Base-by-base conservation (phyloP, 2,888 invertebrate species). In the Lycia hirtaria region DNA sequence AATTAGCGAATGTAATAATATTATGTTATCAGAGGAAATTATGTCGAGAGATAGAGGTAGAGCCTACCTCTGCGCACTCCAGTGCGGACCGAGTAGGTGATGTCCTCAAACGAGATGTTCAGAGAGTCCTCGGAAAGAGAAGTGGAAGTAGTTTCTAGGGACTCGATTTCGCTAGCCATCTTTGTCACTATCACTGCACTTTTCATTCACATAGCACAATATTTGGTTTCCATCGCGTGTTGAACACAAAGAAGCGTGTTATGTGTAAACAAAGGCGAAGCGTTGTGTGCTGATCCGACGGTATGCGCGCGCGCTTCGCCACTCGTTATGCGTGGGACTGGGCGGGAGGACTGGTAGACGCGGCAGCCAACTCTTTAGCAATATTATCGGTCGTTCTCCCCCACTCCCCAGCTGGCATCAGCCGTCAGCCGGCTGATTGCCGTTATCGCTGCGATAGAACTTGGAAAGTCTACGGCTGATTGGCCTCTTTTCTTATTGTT, bases 51-150 rank as follows among this genome's bases (percentile, higher is more conserved):
- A n/a, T 19, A 17, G 30, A 26, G 45, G 43, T 49, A 56, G 26
- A 28, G 19, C 1, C 20, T n/a, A 95, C 95, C 93, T 89, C 88
- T 87, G 65, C 80, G 85, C 60, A 94, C 72, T 59, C 94, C 93
- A 67, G 93, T 92, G 60, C 93, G 92, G 6, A 96, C 95, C 17
- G 91, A 91, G 78, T 95, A 96, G 41, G 92, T 93, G 57, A 96
- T 82, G 72, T 95, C 93, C 73, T 93, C 91, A 77, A 96, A 96
- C 62, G 94, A 93, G 67, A 96, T 92, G 75, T 95, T 93, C 43
- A 95, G 88, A 20, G 93, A 80, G 66, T 90, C 88, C 66, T 90
- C 91, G 1, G 81, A 76, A 6, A 82, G 67, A 4, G 88, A 81
- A n/a, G 88, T 80, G 40, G 90, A 89, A 35, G 78, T 81, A 10